Percentiles rank a stretch among this genome's conserved stretches.
These are phyloP conservation scores for Uropsilus gracilis DNA, from an alignment of 2,113 vertebrate genomes.

Conservation along the genomic window DNA sequence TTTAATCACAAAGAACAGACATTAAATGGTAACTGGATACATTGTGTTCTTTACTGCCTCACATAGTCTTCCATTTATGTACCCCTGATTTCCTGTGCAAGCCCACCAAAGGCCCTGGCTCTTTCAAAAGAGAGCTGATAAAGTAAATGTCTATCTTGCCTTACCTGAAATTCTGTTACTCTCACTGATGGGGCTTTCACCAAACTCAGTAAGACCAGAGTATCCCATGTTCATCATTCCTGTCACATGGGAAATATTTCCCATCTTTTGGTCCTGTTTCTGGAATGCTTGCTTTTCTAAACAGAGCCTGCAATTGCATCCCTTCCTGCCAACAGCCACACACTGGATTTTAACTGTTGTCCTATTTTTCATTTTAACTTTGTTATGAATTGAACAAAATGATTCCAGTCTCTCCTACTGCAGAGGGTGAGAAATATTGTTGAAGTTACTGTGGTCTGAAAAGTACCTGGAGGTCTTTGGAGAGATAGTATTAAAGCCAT, in stretches of 20 bases:
- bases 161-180: neutral
- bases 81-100: neutral
- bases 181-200: neutral
- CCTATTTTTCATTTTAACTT: neutral
- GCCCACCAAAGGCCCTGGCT: neutral
- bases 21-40: neutral
- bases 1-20: neutral
- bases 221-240: rapidly evolving
- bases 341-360: neutral
- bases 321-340: neutral
- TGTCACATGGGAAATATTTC: neutral
- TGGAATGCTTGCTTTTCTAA: neutral
- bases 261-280: neutral
- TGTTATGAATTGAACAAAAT: neutral
- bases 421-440: neutral
- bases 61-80: neutral
- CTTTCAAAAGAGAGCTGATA: neutral
- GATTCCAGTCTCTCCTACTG: neutral
- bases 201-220: neutral
- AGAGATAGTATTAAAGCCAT: neutral
- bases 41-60: neutral
- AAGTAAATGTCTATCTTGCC: neutral
- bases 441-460: neutral
- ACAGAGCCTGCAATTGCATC: too few species aligned
- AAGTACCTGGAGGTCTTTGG: neutral